Percentiles rank a stretch among this genome's conserved stretches.
These are phyloP conservation scores for Diabrotica undecimpunctata DNA, from an alignment of 1,140 invertebrate species.

Conservation along the genomic window DNA sequence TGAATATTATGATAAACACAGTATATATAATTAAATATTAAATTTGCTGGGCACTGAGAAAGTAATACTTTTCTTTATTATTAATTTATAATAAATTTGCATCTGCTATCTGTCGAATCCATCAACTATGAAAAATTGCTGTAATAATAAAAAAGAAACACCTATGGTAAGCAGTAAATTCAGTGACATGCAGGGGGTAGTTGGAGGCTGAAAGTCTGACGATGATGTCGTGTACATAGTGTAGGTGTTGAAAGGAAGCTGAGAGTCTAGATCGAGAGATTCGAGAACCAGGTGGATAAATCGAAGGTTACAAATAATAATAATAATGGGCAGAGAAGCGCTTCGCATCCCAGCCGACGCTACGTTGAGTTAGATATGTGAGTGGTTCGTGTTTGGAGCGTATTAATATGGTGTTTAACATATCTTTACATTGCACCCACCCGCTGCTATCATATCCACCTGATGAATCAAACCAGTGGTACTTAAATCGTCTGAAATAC, in stretches of 20 bases:
- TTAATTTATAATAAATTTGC: too few relatives aligned
- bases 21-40: too few relatives aligned
- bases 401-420: conserved; percentile 30
- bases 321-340: neutral
- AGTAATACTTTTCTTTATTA: too few relatives aligned
- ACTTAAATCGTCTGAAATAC: conserved; percentile 10
- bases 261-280: neutral
- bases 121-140: too few relatives aligned
- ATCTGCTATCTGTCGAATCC: too few relatives aligned
- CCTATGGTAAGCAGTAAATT: too few relatives aligned
- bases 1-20: too few relatives aligned
- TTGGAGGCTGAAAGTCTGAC: conserved; percentile 13
- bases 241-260: conserved; percentile 25
- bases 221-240: conserved; percentile 22
- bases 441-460: conserved; percentile 27
- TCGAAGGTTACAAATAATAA: conserved; percentile 14
- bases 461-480: conserved; percentile 29
- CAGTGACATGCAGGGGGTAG: conserved; percentile 3
- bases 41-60: too few relatives aligned
- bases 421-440: conserved; percentile 25
- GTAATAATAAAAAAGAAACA: too few relatives aligned
- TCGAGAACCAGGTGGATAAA: conserved; percentile 21
- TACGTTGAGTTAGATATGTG: conserved; percentile 19
- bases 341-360: neutral
- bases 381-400: conserved; percentile 30